Evolutionary conservation across 2,113 vertebrate species (phyloP).

Genomic region (Anolis carolinensis): DNA sequence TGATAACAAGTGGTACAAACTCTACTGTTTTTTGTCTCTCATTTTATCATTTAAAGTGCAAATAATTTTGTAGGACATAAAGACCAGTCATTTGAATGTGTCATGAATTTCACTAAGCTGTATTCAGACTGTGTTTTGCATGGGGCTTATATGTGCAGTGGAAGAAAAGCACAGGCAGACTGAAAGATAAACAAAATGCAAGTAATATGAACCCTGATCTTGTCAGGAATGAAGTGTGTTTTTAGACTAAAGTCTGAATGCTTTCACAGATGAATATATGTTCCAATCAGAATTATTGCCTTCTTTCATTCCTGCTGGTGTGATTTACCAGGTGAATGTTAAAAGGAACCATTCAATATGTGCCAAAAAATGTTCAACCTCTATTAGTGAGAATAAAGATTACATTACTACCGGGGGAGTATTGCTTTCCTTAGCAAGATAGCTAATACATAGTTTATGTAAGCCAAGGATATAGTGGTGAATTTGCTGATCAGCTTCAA

Average conservation of each 20-base stretch:
- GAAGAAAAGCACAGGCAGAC: not conserved
- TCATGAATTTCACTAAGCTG: not conserved
- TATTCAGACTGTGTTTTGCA: not conserved
- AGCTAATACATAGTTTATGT: not conserved
- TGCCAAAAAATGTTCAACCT: not conserved
- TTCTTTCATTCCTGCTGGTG: not conserved
- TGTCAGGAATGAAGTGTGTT: not conserved
- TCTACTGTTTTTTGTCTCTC: no score
- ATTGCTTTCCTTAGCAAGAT: not conserved
- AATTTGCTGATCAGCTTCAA: constrained; percentile 4
- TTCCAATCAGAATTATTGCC: not conserved
- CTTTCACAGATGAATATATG: not conserved
- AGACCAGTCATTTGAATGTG: not conserved
- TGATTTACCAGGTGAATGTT: not conserved
- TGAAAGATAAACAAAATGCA: not conserved
- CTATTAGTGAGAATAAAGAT: not conserved
- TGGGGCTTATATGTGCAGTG: not conserved
- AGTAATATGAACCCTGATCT: not conserved
- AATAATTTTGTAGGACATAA: not conserved
- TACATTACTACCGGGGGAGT: not conserved
- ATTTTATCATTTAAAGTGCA: not conserved
- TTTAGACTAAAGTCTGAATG: not conserved
- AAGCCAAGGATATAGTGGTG: not conserved
- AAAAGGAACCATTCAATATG: not conserved
- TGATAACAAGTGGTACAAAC: not conserved